Conservation (phyloP, 2,113 vertebrate genomes). For the Blennius ocellaris region DNA sequence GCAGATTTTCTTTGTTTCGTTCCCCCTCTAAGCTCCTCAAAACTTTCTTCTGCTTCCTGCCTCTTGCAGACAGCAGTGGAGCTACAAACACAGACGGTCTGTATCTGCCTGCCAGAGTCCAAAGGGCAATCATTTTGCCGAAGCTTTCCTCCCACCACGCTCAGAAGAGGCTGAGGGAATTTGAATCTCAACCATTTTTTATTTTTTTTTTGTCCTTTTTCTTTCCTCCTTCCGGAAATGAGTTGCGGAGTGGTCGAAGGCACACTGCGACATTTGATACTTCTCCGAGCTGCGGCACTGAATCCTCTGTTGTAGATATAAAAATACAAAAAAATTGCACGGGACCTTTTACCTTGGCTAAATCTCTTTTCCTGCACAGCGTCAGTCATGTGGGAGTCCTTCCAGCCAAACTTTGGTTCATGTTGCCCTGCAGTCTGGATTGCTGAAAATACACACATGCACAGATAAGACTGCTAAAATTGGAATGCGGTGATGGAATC, state of each 20-base stretch:
- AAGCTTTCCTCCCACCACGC: not conserved
- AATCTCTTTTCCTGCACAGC: not conserved
- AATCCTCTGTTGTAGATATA: constrained; percentile 7
- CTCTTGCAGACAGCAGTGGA: not conserved
- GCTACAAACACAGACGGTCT: not conserved
- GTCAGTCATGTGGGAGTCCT: not conserved
- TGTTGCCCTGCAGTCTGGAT: not conserved
- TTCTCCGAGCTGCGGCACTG: not conserved
- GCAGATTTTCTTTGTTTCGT: not conserved
- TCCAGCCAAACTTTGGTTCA: not conserved
- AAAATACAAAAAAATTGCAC: constrained; percentile 7
- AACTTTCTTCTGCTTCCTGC: not conserved
- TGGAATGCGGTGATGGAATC: constrained; percentile 23
- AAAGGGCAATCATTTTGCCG: constrained; percentile 9
- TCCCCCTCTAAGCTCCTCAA: not conserved
- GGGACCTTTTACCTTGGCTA: not conserved
- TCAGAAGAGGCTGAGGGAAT: not conserved
- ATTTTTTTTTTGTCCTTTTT: not conserved
- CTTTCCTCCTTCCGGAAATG: constrained; percentile 13
- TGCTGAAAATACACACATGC: constrained; percentile 10
- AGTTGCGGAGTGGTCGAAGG: constrained; percentile 5
- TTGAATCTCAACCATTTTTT: not conserved
- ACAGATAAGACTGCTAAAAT: constrained; percentile 20
- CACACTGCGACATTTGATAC: not conserved
- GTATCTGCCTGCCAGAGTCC: not conserved